phyloP scores from a whole-genome alignment of 2,797 vertebrate species.

The Notoglanidium macrostoma region DNA sequence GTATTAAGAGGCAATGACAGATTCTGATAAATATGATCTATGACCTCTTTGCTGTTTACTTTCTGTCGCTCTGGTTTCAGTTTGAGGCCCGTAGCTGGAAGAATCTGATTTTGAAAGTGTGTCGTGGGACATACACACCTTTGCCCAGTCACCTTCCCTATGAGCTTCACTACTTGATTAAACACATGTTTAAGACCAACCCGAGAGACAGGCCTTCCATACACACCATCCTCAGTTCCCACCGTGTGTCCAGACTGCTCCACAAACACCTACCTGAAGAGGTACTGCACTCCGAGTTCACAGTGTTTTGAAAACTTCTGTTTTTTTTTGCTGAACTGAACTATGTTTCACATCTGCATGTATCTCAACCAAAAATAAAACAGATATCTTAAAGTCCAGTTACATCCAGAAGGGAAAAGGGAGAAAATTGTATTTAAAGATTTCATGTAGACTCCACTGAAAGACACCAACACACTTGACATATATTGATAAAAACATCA shows the following conservation, averaged over 20 bases:
- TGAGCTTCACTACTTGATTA: constrained; percentile 85
- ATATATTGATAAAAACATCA: not conserved
- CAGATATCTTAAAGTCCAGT: not conserved
- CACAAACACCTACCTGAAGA: constrained; percentile 71
- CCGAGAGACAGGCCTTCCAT: constrained; percentile 86
- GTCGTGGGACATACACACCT: constrained; percentile 82
- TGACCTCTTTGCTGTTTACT: not conserved
- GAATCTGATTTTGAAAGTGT: constrained; percentile 91
- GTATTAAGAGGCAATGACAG: not conserved
- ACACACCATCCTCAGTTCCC: constrained; percentile 83
- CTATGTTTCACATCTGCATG: not conserved
- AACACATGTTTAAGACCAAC: constrained; percentile 90
- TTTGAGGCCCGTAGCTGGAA: constrained; percentile 95
- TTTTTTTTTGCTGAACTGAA: not conserved
- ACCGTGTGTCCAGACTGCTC: constrained; percentile 73
- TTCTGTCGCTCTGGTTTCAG: constrained; percentile 64
- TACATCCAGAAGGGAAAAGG: not conserved
- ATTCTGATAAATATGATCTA: not conserved
- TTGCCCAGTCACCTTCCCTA: constrained; percentile 84
- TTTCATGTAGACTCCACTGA: not conserved
- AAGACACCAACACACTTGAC: not conserved
- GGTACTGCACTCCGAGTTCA: constrained; percentile 66
- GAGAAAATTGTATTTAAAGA: not conserved
- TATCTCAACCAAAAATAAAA: not conserved
- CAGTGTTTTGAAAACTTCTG: not conserved